phyloP scores from a whole-genome alignment of 2,888 invertebrate species.

The Tenthredo amoena region DNA sequence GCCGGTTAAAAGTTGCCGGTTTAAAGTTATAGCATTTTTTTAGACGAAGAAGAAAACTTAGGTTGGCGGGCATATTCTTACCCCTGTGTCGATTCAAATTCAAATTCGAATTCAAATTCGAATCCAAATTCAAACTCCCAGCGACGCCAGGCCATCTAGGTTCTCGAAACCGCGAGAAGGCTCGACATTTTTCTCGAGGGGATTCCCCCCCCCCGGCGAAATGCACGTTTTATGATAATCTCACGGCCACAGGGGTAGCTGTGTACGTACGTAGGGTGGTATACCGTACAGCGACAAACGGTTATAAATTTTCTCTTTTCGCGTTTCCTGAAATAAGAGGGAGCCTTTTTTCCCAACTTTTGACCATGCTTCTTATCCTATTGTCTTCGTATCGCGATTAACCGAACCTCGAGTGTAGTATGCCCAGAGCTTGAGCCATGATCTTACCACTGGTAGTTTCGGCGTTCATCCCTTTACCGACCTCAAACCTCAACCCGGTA shows the following conservation, averaged over 20 bases:
- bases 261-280: not conserved
- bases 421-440: not conserved
- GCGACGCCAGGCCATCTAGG: not conserved
- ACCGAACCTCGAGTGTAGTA: not conserved
- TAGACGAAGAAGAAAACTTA: not conserved
- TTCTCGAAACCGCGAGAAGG: not conserved
- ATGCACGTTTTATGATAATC: conserved; percentile 35
- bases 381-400: not conserved
- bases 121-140: conserved; percentile 11
- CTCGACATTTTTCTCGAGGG: conserved; percentile 22
- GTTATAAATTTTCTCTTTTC: not conserved
- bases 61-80: not conserved
- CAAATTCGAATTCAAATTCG: conserved; percentile 9
- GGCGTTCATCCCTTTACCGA: conserved; percentile 7
- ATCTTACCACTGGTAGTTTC: not conserved
- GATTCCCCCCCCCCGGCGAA: not conserved
- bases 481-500: conserved; percentile 26
- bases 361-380: not conserved
- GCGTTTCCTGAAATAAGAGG: not conserved
- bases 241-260: not conserved
- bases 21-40: not conserved
- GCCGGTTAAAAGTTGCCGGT: not conserved
- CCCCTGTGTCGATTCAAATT: not conserved
- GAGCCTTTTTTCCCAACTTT: not conserved
- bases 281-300: conserved; percentile 13